These are phyloP conservation scores for Channa argus DNA, from an alignment of 2,113 vertebrate genomes.

Conservation along the genomic window DNA sequence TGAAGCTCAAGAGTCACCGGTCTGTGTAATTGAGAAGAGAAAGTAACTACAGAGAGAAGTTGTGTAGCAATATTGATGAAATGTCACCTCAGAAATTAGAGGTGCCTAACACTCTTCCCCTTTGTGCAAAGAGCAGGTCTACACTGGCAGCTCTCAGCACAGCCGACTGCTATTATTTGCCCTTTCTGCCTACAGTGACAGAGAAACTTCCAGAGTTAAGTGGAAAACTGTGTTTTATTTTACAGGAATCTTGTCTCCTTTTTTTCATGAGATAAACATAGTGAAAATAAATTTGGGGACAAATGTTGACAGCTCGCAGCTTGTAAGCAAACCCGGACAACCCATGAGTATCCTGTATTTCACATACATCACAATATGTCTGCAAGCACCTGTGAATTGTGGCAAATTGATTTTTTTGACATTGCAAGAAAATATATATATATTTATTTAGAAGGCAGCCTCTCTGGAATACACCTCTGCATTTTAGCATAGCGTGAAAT, in stretches of 20 bases:
- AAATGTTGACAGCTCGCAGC: slow-evolving; percentile 14
- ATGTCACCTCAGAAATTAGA: slow-evolving; percentile 78
- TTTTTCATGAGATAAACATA: slow-evolving; percentile 22
- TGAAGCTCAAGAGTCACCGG: slow-evolving; percentile 17
- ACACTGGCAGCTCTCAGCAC: slow-evolving; percentile 37
- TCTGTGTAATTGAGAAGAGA: slow-evolving; percentile 65
- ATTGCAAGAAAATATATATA: slow-evolving; percentile 22
- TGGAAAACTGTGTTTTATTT: background rate
- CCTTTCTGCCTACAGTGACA: slow-evolving; percentile 23
- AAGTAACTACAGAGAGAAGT: slow-evolving; percentile 55
- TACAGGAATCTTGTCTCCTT: background rate
- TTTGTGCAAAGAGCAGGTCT: slow-evolving; percentile 44
- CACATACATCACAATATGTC: slow-evolving; percentile 17
- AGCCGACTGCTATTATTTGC: slow-evolving; percentile 7
- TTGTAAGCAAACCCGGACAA: slow-evolving; percentile 19
- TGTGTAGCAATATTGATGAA: slow-evolving; percentile 74
- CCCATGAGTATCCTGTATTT: slow-evolving; percentile 6
- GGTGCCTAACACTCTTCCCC: slow-evolving; percentile 49
- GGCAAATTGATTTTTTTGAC: slow-evolving; percentile 54
- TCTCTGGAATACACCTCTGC: slow-evolving; percentile 27
- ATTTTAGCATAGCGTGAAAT: slow-evolving; percentile 56
- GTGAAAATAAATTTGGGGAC: slow-evolving; percentile 32
- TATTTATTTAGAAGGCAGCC: slow-evolving; percentile 44
- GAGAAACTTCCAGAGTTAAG: slow-evolving; percentile 16
- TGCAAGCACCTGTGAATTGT: slow-evolving; percentile 43